Conservation (phyloP, 92 coral and sea anemone species). For the Hydrozoanthus gracilis region DNA sequence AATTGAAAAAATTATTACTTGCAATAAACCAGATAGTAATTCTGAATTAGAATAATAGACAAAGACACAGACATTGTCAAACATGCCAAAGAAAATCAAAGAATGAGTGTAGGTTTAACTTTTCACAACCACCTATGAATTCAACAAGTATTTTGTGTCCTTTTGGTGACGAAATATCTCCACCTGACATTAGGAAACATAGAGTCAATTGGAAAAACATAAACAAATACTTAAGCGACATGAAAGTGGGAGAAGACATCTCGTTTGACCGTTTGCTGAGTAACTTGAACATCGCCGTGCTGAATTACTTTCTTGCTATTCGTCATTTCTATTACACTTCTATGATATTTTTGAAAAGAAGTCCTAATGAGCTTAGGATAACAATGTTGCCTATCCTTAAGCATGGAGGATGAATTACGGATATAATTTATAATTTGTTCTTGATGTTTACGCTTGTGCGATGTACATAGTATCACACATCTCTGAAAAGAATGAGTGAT, state of each 20-base stretch:
- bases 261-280: conserved; percentile 44
- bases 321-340: conserved; percentile 39
- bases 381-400: conserved; percentile 64
- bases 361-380: conserved; percentile 14
- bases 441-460: conserved; percentile 79
- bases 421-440: conserved; percentile 66
- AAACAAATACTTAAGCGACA: conserved; percentile 52
- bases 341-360: conserved; percentile 53
- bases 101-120: conserved; percentile 46
- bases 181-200: conserved; percentile 34
- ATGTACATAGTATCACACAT: conserved; percentile 71
- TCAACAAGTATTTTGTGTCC: conserved; percentile 52
- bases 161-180: conserved; percentile 22
- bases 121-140: conserved; percentile 48
- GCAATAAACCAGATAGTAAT: conserved; percentile 1
- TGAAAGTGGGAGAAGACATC: conserved; percentile 47
- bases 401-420: conserved; percentile 76
- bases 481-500: conserved; percentile 70
- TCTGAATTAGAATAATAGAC: conserved; percentile 5
- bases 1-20: conserved; percentile 33
- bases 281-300: conserved; percentile 26
- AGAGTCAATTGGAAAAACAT: conserved; percentile 50
- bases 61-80: conserved; percentile 40
- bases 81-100: conserved; percentile 53
- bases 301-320: conserved; percentile 44